Base-by-base conservation (phyloP, 2,113 vertebrate genomes). In the Capreolus pygargus region DNA sequence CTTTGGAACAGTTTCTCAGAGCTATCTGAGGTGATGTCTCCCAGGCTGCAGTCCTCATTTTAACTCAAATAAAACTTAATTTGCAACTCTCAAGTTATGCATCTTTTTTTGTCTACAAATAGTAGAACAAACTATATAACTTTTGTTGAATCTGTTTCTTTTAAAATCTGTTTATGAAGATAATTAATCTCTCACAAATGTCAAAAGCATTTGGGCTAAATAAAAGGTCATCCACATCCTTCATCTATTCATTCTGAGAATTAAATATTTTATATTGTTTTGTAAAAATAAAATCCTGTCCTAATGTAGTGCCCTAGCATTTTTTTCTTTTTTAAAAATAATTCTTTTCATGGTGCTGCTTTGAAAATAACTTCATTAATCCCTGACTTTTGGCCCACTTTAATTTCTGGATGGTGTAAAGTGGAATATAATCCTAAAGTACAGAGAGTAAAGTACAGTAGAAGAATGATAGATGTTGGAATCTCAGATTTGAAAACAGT, bases 261-360 rank as follows among this genome's bases (percentile, higher is more conserved):
- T 93, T 93, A 93, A 95, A 70, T 58, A 93, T 74, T 97, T 95
- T 45, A 78, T 47, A 95, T 92, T 93, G 58, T 55, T 91, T 90
- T 87, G 14, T 92, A 97, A 92, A 94, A 85, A 85, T 85, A 52
- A 92, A 79, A 92, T 74, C 33, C 55, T 92, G 61, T 76, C 33
- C n/a, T 89, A 97, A 86, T 79, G 79, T n/a, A 89, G 10, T 50
- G 17, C 25, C 70, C 16, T 79, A 74, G 81, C 30, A 45, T 25
- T 79, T 84, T 67, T 74, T 81, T 7, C 28, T 89, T 95, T 70
- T 93, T 52, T 33, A 89, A 96, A 83, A 89, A 85, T 84, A 96
- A 52, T 86, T 36, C 11, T 89, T 81, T 79, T 86, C 21, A 76
- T 95, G 39, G 36, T 96, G 16, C 39, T 67, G 12, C 5, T 91